These are phyloP conservation scores for Agapostemon virescens DNA, from an alignment of 2,888 invertebrate species.

Conservation along the genomic window DNA sequence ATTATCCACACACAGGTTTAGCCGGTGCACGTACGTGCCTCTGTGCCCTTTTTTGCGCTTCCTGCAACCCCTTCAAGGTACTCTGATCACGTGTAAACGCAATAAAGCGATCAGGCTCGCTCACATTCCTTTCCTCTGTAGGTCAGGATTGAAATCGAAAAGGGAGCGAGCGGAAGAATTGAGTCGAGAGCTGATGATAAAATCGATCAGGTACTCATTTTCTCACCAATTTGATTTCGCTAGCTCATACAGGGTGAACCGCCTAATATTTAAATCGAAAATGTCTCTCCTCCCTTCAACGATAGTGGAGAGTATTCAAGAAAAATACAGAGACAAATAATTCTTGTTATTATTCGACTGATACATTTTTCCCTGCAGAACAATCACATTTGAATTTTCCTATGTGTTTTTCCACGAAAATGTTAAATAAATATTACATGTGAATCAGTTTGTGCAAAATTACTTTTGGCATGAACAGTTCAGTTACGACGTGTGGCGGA, in stretches of 20 bases:
- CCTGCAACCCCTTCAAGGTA: slow-evolving; percentile 14
- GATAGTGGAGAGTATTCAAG: neutral
- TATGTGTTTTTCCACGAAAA: too few relatives aligned
- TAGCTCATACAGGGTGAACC: neutral
- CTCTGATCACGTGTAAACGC: slow-evolving; percentile 50
- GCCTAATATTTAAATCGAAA: neutral
- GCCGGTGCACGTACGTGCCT: neutral
- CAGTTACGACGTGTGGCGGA: too few relatives aligned
- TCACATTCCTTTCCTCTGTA: slow-evolving; percentile 21
- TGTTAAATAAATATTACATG: too few relatives aligned
- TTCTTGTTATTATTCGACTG: too few relatives aligned
- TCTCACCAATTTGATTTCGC: neutral
- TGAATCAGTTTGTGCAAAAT: too few relatives aligned
- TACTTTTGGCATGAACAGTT: too few relatives aligned
- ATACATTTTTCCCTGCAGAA: too few relatives aligned
- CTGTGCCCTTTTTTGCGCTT: neutral
- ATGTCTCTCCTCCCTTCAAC: neutral
- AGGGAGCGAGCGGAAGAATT: neutral
- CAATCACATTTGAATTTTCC: too few relatives aligned
- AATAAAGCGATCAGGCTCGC: slow-evolving; percentile 50
- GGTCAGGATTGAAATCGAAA: slow-evolving; percentile 3
- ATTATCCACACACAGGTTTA: slow-evolving; percentile 21
- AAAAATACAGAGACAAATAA: too few relatives aligned
- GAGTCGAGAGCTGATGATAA: neutral
- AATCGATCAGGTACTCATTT: neutral